A percentile compares a stretch with the other conserved stretches of the same genome.
Evolutionary conservation across 2,113 vertebrate genomes (phyloP).

Genomic region (Chlorocebus sabaeus): DNA sequence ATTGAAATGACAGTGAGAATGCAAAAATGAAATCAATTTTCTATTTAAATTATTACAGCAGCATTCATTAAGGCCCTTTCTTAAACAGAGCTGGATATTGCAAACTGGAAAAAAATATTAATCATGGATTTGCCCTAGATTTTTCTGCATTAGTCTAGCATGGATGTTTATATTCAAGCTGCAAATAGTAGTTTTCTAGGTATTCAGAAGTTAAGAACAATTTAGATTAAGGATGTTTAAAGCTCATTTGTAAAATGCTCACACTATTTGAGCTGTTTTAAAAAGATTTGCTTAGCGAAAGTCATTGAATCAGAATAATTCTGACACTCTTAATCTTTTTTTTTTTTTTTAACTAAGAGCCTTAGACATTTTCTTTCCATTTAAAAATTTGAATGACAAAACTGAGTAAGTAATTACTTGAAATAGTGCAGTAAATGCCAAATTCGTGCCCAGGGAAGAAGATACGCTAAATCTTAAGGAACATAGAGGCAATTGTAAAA

Average conservation of each 20-base stretch:
- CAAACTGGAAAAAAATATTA: slow-evolving; percentile 46
- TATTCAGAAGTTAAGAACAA: slow-evolving; percentile 77
- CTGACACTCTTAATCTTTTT: slow-evolving; percentile 77
- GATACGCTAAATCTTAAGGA: slow-evolving; percentile 43
- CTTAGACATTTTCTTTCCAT: slow-evolving; percentile 60
- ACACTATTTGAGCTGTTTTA: slow-evolving; percentile 76
- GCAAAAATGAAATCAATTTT: slow-evolving; percentile 43
- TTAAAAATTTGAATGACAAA: slow-evolving; percentile 74
- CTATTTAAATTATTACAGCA: slow-evolving; percentile 43
- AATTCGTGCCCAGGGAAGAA: slow-evolving; percentile 59
- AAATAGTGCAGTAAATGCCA: slow-evolving; percentile 58
- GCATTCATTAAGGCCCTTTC: slow-evolving; percentile 27
- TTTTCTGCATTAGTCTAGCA: slow-evolving; percentile 33
- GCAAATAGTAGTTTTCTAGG: slow-evolving; percentile 78
- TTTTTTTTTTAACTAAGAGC: slow-evolving; percentile 57
- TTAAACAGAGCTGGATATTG: slow-evolving; percentile 34
- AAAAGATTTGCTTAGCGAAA: slow-evolving; percentile 79
- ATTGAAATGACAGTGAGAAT: slow-evolving; percentile 9
- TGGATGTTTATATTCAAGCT: slow-evolving; percentile 74
- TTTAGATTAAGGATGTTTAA: slow-evolving; percentile 80
- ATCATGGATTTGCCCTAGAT: slow-evolving; percentile 64
- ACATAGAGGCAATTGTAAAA: neutral
- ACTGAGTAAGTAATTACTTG: slow-evolving; percentile 69
- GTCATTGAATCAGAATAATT: slow-evolving; percentile 74
- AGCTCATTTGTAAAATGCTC: slow-evolving; percentile 78